These are phyloP conservation scores for Halesus radiatus DNA, from an alignment of 1,140 invertebrate genomes.

Conservation along the genomic window DNA sequence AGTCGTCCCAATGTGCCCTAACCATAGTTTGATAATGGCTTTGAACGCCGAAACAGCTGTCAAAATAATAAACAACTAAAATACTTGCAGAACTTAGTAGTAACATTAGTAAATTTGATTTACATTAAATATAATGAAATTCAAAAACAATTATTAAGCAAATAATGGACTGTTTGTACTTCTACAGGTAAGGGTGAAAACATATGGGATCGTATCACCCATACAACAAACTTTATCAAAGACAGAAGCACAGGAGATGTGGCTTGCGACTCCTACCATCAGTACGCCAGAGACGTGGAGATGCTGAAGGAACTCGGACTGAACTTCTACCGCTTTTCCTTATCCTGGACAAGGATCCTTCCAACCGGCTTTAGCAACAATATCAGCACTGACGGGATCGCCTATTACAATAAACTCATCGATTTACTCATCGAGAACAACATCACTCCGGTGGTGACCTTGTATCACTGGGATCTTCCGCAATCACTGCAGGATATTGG, in stretches of 20 bases:
- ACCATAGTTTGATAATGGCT: too few species aligned
- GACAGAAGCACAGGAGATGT: conserved; percentile 68
- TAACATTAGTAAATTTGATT: too few species aligned
- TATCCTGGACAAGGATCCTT: conserved; percentile 69
- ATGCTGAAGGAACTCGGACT: conserved; percentile 67
- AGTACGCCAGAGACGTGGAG: conserved; percentile 71
- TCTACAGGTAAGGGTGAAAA: conserved; percentile 65
- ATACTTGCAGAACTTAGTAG: too few species aligned
- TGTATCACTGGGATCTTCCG: conserved; percentile 60
- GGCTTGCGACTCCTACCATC: conserved; percentile 75
- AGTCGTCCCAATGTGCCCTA: too few species aligned
- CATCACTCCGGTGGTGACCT: conserved; percentile 62
- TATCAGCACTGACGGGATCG: conserved; percentile 51
- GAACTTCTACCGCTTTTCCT: conserved; percentile 69
- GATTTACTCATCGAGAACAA: conserved; percentile 65
- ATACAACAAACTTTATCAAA: conserved; percentile 60
- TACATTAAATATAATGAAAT: too few species aligned
- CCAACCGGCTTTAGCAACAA: conserved; percentile 63
- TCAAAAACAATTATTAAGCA: too few species aligned
- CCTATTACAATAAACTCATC: conserved; percentile 56
- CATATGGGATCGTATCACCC: conserved; percentile 67
- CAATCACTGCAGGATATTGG: conserved; percentile 55
- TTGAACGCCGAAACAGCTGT: too few species aligned
- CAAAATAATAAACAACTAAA: too few species aligned
- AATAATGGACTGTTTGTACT: too few species aligned